Percentiles rank a stretch among this genome's conserved stretches.
Conservation (phyloP, 2,888 invertebrate genomes). For the Nomada goodeniana region DNA sequence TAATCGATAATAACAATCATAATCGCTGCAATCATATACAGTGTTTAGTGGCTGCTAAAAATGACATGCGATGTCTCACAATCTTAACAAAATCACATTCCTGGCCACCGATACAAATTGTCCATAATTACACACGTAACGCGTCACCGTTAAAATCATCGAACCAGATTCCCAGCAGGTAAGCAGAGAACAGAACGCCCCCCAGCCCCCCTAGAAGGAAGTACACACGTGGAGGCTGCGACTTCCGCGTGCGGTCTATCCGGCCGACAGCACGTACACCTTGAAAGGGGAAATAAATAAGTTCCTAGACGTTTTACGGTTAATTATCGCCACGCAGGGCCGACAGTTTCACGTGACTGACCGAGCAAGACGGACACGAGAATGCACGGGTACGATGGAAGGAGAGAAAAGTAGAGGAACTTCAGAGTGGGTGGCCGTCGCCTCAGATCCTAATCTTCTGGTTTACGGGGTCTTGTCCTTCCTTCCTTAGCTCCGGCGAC, state of each 20-base stretch:
- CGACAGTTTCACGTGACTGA: slow-evolving; percentile 66
- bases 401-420: slow-evolving; percentile 66
- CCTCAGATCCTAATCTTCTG: slow-evolving; percentile 81
- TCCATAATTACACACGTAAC: no score
- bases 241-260: slow-evolving; percentile 43
- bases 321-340: slow-evolving; percentile 79
- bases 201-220: slow-evolving; percentile 3
- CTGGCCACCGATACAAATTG: no score
- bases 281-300: slow-evolving; percentile 75
- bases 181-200: background rate
- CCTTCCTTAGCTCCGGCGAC: slow-evolving; percentile 69
- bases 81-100: no score
- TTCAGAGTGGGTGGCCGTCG: slow-evolving; percentile 81
- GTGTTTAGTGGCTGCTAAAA: no score
- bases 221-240: background rate
- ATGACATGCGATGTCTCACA: no score
- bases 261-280: slow-evolving; percentile 29
- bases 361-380: slow-evolving; percentile 54
- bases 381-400: slow-evolving; percentile 55
- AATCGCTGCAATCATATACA: no score
- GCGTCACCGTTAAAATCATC: background rate
- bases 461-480: slow-evolving; percentile 77
- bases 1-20: no score
- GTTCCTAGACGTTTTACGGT: slow-evolving; percentile 77
- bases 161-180: background rate